Evolutionary conservation across 2,113 vertebrate genomes (phyloP).

Genomic region (Calonectris borealis): DNA sequence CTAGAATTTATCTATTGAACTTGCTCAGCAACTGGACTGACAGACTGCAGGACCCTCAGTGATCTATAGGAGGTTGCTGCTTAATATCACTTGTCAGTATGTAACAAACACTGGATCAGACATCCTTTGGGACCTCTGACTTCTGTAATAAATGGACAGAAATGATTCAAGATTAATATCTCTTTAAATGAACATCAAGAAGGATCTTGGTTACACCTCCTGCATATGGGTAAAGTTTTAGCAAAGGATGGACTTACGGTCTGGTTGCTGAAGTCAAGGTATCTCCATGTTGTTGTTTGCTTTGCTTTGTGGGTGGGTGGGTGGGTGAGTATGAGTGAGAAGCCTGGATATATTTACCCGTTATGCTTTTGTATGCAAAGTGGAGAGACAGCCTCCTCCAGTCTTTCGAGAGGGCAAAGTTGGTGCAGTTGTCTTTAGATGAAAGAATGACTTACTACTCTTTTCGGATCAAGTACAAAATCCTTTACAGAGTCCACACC

Average conservation of each 20-base stretch:
- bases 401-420: not conserved
- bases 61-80: not conserved
- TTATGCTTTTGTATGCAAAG: not conserved
- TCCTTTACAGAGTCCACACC: not conserved
- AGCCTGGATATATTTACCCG: fast-evolving
- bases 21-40: not conserved
- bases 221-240: fast-evolving
- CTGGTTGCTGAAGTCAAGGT: not conserved
- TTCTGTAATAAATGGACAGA: not conserved
- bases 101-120: not conserved
- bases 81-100: not conserved
- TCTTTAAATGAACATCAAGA: not conserved
- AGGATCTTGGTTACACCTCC: fast-evolving
- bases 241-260: not conserved
- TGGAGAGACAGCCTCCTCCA: not conserved
- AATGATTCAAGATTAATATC: not conserved
- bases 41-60: not conserved
- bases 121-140: not conserved
- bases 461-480: not conserved
- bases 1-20: not conserved
- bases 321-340: not conserved
- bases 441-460: not conserved
- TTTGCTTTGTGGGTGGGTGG: not conserved
- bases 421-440: fast-evolving
- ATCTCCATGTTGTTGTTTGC: not conserved